These are phyloP conservation scores for Tiphia femorata DNA, from an alignment of 2,888 invertebrate genomes.

Conservation along the genomic window DNA sequence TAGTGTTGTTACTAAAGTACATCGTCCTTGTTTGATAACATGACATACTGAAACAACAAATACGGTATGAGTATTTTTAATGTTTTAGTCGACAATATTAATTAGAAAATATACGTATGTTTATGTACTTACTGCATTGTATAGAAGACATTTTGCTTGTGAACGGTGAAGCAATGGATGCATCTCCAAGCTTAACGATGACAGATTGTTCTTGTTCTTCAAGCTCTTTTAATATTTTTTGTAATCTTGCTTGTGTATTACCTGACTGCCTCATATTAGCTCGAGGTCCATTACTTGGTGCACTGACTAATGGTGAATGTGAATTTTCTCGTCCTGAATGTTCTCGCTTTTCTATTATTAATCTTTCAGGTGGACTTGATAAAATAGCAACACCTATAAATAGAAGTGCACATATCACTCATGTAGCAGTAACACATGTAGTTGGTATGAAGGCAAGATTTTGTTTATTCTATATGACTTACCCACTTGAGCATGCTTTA, in stretches of 20 bases:
- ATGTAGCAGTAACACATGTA: no score
- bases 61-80: slow-evolving; percentile 1
- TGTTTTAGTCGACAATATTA: not conserved
- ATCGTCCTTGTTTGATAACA: slow-evolving; percentile 99
- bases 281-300: slow-evolving; percentile 48
- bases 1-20: slow-evolving; percentile 97
- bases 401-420: not conserved
- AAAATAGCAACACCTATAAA: slow-evolving; percentile 86
- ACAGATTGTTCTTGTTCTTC: slow-evolving; percentile 90
- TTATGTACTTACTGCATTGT: slow-evolving; percentile 83
- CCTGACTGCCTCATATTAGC: slow-evolving; percentile 49
- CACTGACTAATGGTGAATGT: slow-evolving; percentile 59
- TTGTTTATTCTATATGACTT: no score
- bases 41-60: slow-evolving; percentile 86
- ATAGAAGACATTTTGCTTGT: slow-evolving; percentile 97
- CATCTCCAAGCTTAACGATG: slow-evolving; percentile 96
- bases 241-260: slow-evolving; percentile 70
- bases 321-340: slow-evolving; percentile 26
- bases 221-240: slow-evolving; percentile 84
- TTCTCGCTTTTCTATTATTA: slow-evolving; percentile 38
- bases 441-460: no score
- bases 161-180: slow-evolving; percentile 99
- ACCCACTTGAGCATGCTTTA: slow-evolving; percentile 97
- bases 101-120: not conserved
- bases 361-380: slow-evolving; percentile 76